These are phyloP conservation scores for Scartelaos histophorus DNA, from an alignment of 2,113 vertebrate species.

Conservation along the genomic window DNA sequence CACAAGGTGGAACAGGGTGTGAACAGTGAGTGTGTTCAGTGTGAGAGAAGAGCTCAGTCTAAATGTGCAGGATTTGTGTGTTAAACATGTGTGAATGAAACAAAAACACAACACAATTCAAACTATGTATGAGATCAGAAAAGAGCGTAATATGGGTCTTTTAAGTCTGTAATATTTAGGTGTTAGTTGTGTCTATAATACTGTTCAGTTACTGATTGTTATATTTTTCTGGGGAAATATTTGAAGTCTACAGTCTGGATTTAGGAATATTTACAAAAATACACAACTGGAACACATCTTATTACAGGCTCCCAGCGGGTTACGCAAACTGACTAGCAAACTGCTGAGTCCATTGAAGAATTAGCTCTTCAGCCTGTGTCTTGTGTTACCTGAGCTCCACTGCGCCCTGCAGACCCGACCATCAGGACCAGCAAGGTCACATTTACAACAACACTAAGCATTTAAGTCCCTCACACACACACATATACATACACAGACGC, in stretches of 20 bases:
- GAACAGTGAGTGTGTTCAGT: no score
- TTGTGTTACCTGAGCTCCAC: slow-evolving; percentile 37
- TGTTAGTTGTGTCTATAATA: no score
- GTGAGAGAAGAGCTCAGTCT: no score
- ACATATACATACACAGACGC: no score
- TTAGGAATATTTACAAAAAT: background rate
- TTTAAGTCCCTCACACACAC: slow-evolving; percentile 43
- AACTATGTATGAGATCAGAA: no score
- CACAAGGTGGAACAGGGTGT: no score
- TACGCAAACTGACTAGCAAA: slow-evolving; percentile 10
- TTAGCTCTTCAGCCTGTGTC: slow-evolving; percentile 27
- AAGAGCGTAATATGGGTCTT: no score
- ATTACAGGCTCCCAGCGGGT: slow-evolving; percentile 7
- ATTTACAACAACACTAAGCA: slow-evolving; percentile 62
- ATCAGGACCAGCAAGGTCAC: slow-evolving; percentile 55
- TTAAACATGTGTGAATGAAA: no score
- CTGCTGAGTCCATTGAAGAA: slow-evolving; percentile 21
- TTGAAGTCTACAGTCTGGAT: background rate
- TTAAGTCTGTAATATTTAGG: no score
- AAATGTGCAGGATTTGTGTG: no score
- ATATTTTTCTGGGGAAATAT: background rate
- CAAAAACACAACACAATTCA: no score
- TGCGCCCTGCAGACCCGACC: slow-evolving; percentile 61
- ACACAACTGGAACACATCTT: background rate
- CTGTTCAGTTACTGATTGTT: background rate